Percentiles rank a stretch among this genome's conserved stretches.
Conservation (phyloP, 2,888 invertebrate species). For the Nemoura dubitans region DNA sequence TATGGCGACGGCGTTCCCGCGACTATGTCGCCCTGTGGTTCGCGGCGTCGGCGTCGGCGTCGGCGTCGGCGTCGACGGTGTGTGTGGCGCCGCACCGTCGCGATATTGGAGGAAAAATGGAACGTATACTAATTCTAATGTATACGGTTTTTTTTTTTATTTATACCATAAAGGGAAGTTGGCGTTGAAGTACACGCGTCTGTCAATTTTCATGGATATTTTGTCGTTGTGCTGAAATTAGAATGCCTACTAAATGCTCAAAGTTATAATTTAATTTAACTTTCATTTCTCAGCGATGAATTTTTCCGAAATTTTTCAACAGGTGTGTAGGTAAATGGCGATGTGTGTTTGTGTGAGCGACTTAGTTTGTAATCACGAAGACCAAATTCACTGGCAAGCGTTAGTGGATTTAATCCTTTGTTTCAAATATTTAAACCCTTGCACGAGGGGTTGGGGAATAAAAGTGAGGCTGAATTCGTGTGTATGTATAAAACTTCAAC, state of each 20-base stretch:
- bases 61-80: neutral
- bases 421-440: conserved; percentile 18
- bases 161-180: neutral
- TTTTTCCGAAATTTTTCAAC: conserved; percentile 19
- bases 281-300: neutral
- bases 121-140: neutral
- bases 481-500: neutral
- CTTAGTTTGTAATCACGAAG: neutral
- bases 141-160: neutral
- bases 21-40: neutral
- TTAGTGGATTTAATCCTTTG: conserved; percentile 4
- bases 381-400: conserved; percentile 20
- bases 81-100: neutral
- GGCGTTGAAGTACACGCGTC: neutral
- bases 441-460: neutral
- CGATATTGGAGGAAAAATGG: neutral
- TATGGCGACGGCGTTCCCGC: neutral
- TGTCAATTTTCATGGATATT: neutral
- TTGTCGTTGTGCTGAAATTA: neutral
- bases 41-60: neutral
- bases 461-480: neutral
- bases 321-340: conserved; percentile 8
- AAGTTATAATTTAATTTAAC: neutral
- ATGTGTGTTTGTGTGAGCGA: neutral
- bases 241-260: neutral